These are phyloP conservation scores for Meiosimyza decipiens DNA, from an alignment of 2,888 invertebrate species.

Conservation along the genomic window DNA sequence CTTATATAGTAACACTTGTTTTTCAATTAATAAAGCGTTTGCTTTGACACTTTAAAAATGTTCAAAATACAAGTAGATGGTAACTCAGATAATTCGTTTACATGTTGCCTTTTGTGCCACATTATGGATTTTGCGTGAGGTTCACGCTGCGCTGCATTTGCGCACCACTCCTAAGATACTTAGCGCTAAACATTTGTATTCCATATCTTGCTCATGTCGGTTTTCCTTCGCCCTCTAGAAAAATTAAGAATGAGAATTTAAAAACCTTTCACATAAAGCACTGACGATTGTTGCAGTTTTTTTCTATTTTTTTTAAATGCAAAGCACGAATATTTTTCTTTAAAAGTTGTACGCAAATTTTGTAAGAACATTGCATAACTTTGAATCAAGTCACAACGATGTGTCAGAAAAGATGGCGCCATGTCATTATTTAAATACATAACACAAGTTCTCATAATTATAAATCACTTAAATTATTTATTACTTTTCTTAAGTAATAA, in stretches of 20 bases:
- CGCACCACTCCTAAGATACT: conserved; percentile 9
- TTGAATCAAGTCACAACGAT: too few species aligned
- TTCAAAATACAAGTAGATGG: background rate
- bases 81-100: too few species aligned
- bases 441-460: too few species aligned
- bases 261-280: conserved; percentile 15
- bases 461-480: too few species aligned
- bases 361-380: background rate
- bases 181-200: too few species aligned
- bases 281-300: background rate
- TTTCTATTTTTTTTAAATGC: conserved; percentile 20
- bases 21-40: too few species aligned
- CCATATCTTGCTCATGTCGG: background rate
- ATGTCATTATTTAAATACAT: background rate
- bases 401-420: conserved; percentile 23
- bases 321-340: conserved; percentile 21
- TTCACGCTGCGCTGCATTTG: conserved; percentile 11
- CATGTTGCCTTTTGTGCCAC: too few species aligned
- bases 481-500: too few species aligned
- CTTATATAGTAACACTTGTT: too few species aligned
- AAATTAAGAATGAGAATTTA: conserved; percentile 5
- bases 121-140: background rate
- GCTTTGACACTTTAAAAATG: background rate
- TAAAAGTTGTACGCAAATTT: background rate
- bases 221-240: conserved; percentile 1